Evolutionary conservation across 2,888 invertebrate species (phyloP).

Genomic region (Notodonta dromedarius): DNA sequence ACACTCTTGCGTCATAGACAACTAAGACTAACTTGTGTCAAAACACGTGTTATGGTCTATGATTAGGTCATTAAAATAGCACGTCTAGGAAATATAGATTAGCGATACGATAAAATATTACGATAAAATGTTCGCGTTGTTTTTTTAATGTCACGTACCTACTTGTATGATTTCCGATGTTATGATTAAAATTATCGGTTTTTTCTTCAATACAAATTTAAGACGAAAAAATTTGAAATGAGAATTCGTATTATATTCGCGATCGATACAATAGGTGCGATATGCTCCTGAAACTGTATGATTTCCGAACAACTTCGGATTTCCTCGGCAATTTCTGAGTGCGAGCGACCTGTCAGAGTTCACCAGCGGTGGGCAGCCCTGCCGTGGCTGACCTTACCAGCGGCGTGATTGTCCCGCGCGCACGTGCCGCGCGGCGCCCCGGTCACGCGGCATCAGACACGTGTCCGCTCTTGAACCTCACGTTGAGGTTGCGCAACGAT

Average conservation of each 20-base stretch:
- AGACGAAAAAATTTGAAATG: too few relatives aligned
- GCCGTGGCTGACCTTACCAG: slow-evolving; percentile 47
- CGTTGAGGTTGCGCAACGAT: slow-evolving; percentile 76
- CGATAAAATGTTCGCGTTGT: too few relatives aligned
- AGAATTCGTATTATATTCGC: too few relatives aligned
- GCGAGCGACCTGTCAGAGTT: slow-evolving; percentile 26
- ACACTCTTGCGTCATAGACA: slow-evolving; percentile 22
- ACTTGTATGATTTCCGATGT: too few relatives aligned
- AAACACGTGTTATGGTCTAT: slow-evolving; percentile 25
- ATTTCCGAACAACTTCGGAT: too few relatives aligned
- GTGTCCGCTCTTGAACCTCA: slow-evolving; percentile 77
- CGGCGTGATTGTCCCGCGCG: slow-evolving; percentile 51
- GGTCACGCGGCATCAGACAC: slow-evolving; percentile 75
- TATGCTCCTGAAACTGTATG: too few relatives aligned
- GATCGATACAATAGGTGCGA: too few relatives aligned
- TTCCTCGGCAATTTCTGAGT: neutral
- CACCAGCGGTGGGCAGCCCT: slow-evolving; percentile 21
- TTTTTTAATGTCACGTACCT: too few relatives aligned
- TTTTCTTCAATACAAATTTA: too few relatives aligned
- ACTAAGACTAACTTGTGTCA: slow-evolving; percentile 23
- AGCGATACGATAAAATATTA: too few relatives aligned
- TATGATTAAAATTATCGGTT: too few relatives aligned
- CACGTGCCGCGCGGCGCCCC: slow-evolving; percentile 57
- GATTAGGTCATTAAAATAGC: slow-evolving; percentile 29
- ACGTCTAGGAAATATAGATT: neutral